Base-by-base conservation (phyloP, 1,140 invertebrate species). In the Aethina tumida region DNA sequence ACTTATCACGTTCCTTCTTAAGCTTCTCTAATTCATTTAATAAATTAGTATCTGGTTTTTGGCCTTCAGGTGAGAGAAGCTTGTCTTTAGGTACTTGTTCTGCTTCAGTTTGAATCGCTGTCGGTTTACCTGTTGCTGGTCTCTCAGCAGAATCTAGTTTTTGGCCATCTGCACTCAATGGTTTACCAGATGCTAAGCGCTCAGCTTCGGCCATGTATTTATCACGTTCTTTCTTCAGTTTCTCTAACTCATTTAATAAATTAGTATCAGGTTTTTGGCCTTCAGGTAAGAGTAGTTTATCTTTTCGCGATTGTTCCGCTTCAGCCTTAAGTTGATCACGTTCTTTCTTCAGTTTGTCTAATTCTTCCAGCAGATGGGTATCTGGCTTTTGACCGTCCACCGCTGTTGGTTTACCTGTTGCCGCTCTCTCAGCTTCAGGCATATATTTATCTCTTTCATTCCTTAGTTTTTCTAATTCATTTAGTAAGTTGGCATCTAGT, bases 21-120 rank as follows among this genome's bases (percentile, higher is more conserved):
- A 41, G 10, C 8, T 35, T 37, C 10, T 13, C 26, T 5, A 37
- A 5, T 18, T 48, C 45, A 15, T 36, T 28, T 41, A 41, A 41
- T 15, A 41, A 6, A 5, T 29, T 21, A 7, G n/a, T 31, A 16
- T 34, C 38, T n/a, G 25, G 19, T 29, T 44, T 40, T 35, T 43
- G 39, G 2, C 21, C 18, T 13, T 32, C 12, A 27, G 34, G 26
- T 7, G 18, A 22, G 13, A 24, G 16, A 20, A 12, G 27, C 16
- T 41, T 53, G 18, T n/a, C n/a, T n/a, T n/a, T n/a, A n/a, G n/a
- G n/a, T 5, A 49, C 20, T 20, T 41, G 22, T 17, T 40, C 40
- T 7, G 46, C 28, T 21, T 29, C 31, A 8, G 27, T n/a, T n/a
- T n/a, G n/a, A n/a, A n/a, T n/a, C n/a, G n/a, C n/a, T n/a, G n/a